Base-by-base conservation (phyloP, 2,113 vertebrate genomes). In the Gnathonemus echidnorhynchus region DNA sequence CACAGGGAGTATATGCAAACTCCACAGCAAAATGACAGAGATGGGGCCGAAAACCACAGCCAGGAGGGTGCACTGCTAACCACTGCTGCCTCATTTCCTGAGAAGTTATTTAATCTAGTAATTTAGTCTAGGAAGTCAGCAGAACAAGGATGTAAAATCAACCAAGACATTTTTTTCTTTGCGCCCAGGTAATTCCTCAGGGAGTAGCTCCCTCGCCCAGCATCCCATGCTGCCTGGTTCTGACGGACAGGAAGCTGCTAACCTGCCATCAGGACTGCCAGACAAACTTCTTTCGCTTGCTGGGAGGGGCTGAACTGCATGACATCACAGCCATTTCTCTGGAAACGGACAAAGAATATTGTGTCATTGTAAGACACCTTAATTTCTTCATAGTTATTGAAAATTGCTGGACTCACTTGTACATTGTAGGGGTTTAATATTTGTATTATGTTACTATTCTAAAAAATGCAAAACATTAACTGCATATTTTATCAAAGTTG, bases 231-330 rank as follows among this genome's bases (percentile, higher is more conserved):
- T 99, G 98, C 94, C 95, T 99, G 8, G 98, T 99, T 90, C 92
- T 99, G 91, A 98, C 98, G 0, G 95, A 97, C 0, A 92, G 94
- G 90, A 97, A 96, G 93, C 94, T 96, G 92, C 97, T 99, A 91
- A 99, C 97, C 0, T 99, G 98, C 93, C 98, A 99, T 0, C 98
- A 99, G 95, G 98, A 99, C 88, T 99, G 98, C 92, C 98, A 99
- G 96, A 99, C 98, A 2, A 98, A 97, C 94, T 99, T 99, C 95
- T 99, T 99, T 94, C 97, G 98, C 91, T 98, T 97, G 0, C 95
- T 99, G 89, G 97, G 97, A 93, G 95, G 94, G 0, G 93, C 91
- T 0, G 95, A 96, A 42, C 94, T 99, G 91, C 94, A 92, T 0
- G 96, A 98, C 9, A 1, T 99, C 93, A 94, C 94, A 0, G 90